Conservation (phyloP, 2,888 invertebrate genomes). For the Lepidochitona cinerea region DNA sequence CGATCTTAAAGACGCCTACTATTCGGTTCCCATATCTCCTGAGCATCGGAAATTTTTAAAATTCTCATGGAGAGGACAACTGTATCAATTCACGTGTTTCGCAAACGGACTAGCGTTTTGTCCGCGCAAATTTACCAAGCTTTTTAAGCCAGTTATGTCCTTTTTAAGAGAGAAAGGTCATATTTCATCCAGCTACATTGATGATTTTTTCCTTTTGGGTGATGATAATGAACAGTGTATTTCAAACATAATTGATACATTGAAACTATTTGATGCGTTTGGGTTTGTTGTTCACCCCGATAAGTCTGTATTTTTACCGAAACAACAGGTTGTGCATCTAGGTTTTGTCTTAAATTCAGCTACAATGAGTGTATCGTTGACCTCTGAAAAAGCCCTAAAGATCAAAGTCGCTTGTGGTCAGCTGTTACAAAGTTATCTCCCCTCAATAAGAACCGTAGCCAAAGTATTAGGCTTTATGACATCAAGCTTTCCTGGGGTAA, state of each 20-base stretch:
- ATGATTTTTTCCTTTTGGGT: constrained; percentile 17
- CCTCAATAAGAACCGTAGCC: neutral
- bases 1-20: no score
- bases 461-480: neutral
- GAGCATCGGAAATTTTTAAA: constrained; percentile 13
- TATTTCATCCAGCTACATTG: no score
- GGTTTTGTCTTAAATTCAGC: no score
- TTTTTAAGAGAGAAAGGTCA: no score
- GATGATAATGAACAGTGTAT: constrained; percentile 6
- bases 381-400: constrained; percentile 7
- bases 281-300: no score
- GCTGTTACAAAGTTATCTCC: no score
- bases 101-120: constrained; percentile 14
- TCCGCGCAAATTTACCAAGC: constrained; percentile 19
- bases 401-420: no score
- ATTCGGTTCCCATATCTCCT: no score
- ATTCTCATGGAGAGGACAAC: constrained; percentile 8
- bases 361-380: constrained; percentile 21
- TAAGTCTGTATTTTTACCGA: constrained; percentile 26
- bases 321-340: no score
- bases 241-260: neutral
- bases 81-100: constrained; percentile 13
- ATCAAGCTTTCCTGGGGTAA: neutral
- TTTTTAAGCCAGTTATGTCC: no score
- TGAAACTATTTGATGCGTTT: no score